Evolutionary conservation across 2,113 vertebrate genomes (phyloP).

Genomic region (Azemiops feae): DNA sequence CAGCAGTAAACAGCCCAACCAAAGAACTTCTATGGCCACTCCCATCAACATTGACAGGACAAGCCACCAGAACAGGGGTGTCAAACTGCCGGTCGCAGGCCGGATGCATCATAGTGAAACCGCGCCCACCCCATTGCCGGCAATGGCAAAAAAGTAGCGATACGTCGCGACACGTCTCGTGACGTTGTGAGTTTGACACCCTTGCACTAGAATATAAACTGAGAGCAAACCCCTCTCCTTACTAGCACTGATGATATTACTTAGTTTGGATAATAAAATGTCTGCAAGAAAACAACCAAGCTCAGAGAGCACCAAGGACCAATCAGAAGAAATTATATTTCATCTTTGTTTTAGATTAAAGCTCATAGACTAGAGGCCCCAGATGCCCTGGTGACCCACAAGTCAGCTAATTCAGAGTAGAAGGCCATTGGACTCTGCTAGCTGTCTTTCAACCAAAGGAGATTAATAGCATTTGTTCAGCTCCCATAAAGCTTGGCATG

Average conservation of each 20-base stretch:
- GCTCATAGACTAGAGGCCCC: background rate
- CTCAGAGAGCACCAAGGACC: background rate
- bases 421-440: background rate
- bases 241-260: background rate
- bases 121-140: too few species aligned
- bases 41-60: background rate
- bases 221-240: background rate
- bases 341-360: background rate
- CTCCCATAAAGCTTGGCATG: background rate
- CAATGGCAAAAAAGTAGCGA: too few species aligned
- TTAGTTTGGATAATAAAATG: background rate
- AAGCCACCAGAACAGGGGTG: too few species aligned
- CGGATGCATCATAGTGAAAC: too few species aligned
- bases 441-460: slow-evolving; percentile 6
- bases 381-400: background rate
- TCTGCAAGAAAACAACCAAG: background rate
- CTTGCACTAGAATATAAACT: background rate
- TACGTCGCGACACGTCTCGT: too few species aligned
- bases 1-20: background rate
- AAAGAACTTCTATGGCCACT: background rate
- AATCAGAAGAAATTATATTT: background rate
- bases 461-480: background rate
- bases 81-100: too few species aligned
- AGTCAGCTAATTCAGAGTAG: background rate
- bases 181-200: too few species aligned